Percentiles rank a stretch among this genome's conserved stretches.
Conservation (phyloP, 2,888 invertebrate genomes). For the Morinoia aosen region DNA sequence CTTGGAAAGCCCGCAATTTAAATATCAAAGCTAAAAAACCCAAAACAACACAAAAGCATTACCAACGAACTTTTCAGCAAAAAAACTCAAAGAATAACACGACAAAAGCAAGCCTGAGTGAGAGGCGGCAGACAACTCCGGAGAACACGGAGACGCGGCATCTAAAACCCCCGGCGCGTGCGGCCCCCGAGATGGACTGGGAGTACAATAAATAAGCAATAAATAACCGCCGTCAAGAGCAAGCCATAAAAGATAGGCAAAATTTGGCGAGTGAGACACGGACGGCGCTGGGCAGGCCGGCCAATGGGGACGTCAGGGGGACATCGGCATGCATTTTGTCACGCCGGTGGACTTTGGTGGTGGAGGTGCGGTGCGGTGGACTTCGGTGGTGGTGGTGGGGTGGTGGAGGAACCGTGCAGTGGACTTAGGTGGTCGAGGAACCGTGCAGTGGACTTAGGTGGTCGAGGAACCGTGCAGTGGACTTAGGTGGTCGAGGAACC, state of each 20-base stretch:
- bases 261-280: slow-evolving; percentile 16
- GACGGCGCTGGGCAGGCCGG: background rate
- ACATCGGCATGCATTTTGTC: background rate
- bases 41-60: background rate
- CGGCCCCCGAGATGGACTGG: background rate
- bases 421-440: background rate
- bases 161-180: background rate
- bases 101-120: background rate
- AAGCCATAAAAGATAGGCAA: background rate
- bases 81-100: background rate
- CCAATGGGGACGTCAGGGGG: background rate
- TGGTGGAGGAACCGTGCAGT: background rate
- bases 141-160: background rate
- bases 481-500: no score
- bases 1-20: background rate
- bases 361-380: background rate
- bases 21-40: background rate
- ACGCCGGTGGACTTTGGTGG: background rate
- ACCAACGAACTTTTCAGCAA: background rate
- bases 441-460: no score
- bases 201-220: background rate
- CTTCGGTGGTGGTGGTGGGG: background rate
- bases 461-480: no score
- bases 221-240: background rate
- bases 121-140: background rate